Evolutionary conservation across 2,113 vertebrate genomes (phyloP), one percentile per base, ranked within the genome.

Genomic region (Pyrgilauda ruficollis): DNA sequence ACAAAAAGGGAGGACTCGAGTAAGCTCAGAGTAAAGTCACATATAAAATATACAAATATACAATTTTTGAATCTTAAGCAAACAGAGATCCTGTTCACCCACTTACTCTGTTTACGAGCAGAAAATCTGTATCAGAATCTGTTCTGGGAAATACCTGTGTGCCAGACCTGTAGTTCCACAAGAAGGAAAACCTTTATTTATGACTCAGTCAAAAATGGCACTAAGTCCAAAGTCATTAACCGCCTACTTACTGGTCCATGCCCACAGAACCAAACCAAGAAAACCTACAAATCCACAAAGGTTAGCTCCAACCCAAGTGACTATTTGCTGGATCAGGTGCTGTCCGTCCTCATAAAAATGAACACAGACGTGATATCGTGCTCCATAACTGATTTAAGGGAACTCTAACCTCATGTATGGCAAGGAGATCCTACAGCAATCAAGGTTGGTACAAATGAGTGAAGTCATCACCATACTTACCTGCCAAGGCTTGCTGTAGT

Each of bases 1-100:
- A 15, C 52, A 59, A 58, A 80, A 66, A 61, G 3, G 44, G 44
- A 74, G 8, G 37, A 37, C 15, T 41, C 0, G 4, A 69, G 39
- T 23, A 53, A 93, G 23, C 67, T 37, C n/a, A 80, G 37, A 76
- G 12, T 17, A 76, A 84, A 68, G 22, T n/a, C 13, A n/a, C 33
- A 23, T 33, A n/a, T 24, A 61, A 89, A 49, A 69, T 31, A 44
- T 0, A 49, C 2, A 39, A 3, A 69, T 31, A 44, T 0, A 49
- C 2, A 39, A 3, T 13, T 73, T 86, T n/a, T 26, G 19, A 62
- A 17, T 47, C 56, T 58, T 87, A 79, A 83, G 41, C 7, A 83
- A 73, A 66, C 5, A 72, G 49, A 74, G 39, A 16, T 67, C 18
- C 5, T 55, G 11, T 72, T 50, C 11, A 7, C 39, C 6, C 37